Base-by-base conservation (phyloP, 2,888 invertebrate species). In the Andricus curvator region DNA sequence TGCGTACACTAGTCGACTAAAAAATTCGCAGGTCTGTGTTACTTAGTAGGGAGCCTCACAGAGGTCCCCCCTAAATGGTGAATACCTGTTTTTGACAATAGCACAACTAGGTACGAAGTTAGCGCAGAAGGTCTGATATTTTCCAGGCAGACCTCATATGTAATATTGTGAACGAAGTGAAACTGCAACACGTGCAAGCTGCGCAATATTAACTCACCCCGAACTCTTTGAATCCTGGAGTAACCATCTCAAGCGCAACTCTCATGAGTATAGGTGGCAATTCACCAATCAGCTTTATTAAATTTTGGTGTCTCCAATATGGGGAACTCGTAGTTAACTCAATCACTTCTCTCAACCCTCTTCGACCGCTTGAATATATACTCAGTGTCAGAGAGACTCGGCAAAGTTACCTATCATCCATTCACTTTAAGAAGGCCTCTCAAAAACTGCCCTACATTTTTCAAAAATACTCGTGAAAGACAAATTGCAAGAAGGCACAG, bases 271-370 rank as follows among this genome's bases (percentile, higher is more conserved):
- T 74, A 51, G 74, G 74, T 74, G 64, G 68, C 81, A 64, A 62
- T 88, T 88, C 85, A 86, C 85, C 85, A 88, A 88, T 87, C 87
- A 84, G 82, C 83, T 85, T 88, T 85, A 88, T 88, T 83, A 85
- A 87, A 84, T 88, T 88, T 85, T 82, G 70, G 60, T 67, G 68
- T 67, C 62, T 78, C 80, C 85, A 70, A 77, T 78, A 77, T 68
- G 68, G 68, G 78, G 82, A 74, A 74, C 74, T 56, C 48, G 74
- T 33, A 74, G 81, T 65, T 84, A 83, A 80, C 79, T 81, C 82
- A 64, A 66, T 80, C 81, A 80, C 78, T 84, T n/a, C 48, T 70
- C 68, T 70, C 48, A 51, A 29, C 68, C 48, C 68, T 70, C 68
- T 68, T 68, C 68, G 44, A 68, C 44, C 68, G 44, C 44, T 22